Base-by-base conservation (phyloP, 2,113 vertebrate genomes). In the Tetrax tetrax region DNA sequence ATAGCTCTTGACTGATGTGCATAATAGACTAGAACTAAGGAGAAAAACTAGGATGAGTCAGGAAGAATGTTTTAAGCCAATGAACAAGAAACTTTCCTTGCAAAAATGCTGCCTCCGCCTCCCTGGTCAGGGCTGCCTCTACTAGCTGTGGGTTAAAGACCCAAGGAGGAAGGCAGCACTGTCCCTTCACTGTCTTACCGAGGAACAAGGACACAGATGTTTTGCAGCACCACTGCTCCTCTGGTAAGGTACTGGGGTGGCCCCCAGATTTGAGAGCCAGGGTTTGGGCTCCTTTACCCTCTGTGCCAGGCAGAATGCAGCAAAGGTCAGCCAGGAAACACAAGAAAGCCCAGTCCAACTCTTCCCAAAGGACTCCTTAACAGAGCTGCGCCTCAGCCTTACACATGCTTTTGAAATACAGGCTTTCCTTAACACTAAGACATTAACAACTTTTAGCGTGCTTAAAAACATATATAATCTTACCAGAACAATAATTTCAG, bases 401-500 rank as follows among this genome's bases (percentile, higher is more conserved):
- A 74, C 0, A 3, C 7, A 48, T 2, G 0, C 14, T 50, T 90
- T 54, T 57, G 41, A 31, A 77, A 69, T 54, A 88, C 0, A 47
- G 22, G 29, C 4, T 83, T 88, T 68, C 28, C 48, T 75, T 70
- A 87, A n/a, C 12, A 18, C 72, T 91, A 93, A 94, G 48, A 79
- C 54, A 94, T 88, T 61, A 96, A 84, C 80, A 92, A 92, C 76
- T 81, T 84, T 84, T 89, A 93, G 72, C 8, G 3, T 60, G 53
- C 79, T 82, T 91, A 89, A 35, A 74, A 68, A 57, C 23, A 76
- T 37, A 14, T 8, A 33, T 37, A 41, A 79, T 61, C 95, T 92
- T 93, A 33, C 23, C 56, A 68, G 65, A 96, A 90, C 63, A 93
- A 71, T 50, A 66, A 61, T 71, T 87, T 81, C 56, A 57, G 60